Evolutionary conservation across 1,140 invertebrate genomes (phyloP).

Genomic region (Diuraphis noxia): DNA sequence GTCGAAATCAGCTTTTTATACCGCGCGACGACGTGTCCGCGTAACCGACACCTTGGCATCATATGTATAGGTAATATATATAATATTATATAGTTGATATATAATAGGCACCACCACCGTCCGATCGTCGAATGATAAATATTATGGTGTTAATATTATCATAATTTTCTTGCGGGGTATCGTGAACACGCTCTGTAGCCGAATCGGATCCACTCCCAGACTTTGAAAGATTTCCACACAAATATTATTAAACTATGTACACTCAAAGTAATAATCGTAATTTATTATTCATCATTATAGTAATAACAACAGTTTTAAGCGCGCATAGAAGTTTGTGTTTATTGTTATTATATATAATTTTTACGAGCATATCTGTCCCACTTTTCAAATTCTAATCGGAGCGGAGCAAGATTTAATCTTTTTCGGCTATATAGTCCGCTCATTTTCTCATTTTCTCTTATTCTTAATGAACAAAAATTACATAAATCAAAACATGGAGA

Average conservation of each 20-base stretch:
- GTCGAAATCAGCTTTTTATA: background rate
- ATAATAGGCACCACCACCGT: background rate
- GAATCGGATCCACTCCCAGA: background rate
- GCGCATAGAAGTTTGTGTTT: background rate
- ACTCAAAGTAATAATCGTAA: background rate
- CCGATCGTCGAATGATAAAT: background rate
- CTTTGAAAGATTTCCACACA: background rate
- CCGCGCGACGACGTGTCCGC: background rate
- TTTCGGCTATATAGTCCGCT: background rate
- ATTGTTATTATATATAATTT: background rate
- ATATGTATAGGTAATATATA: no score
- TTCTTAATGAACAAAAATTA: conserved; percentile 6
- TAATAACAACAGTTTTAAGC: background rate
- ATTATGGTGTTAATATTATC: background rate
- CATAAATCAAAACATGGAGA: background rate
- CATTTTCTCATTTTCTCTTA: conserved; percentile 19
- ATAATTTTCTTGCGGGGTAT: background rate
- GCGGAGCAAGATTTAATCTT: conserved; percentile 29
- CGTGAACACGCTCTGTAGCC: background rate
- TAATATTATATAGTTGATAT: background rate
- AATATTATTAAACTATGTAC: background rate
- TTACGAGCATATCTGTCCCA: background rate
- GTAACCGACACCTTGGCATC: background rate
- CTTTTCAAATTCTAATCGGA: conserved; percentile 31
- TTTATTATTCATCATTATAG: conserved; percentile 15